Percentiles rank a stretch among this genome's conserved stretches.
Conservation (phyloP, 2,797 vertebrate species). For the Sorex maritimensis region DNA sequence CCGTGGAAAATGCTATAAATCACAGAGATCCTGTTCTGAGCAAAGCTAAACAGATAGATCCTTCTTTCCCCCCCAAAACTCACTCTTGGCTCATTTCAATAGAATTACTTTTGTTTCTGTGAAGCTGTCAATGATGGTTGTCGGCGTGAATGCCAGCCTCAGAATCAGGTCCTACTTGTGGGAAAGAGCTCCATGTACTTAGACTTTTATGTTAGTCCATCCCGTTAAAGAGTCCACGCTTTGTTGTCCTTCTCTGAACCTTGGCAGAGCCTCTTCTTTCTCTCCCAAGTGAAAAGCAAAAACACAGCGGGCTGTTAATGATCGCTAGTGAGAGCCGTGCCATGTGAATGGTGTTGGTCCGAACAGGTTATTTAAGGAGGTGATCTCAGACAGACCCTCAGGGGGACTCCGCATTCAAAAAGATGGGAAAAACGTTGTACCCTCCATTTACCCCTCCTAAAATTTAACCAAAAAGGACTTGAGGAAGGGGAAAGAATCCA, state of each 20-base stretch:
- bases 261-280: slow-evolving; percentile 81
- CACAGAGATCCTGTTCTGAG: not conserved
- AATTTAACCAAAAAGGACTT: slow-evolving; percentile 28
- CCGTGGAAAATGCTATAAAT: slow-evolving; percentile 2
- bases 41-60: not conserved
- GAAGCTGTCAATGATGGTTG: not conserved
- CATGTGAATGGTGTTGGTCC: slow-evolving; percentile 37
- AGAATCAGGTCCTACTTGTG: slow-evolving; percentile 71
- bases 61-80: slow-evolving; percentile 14
- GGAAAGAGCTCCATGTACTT: slow-evolving; percentile 83
- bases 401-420: not conserved
- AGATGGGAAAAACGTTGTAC: not conserved
- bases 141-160: slow-evolving; percentile 65
- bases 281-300: slow-evolving; percentile 85
- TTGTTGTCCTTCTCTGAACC: slow-evolving; percentile 85
- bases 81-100: slow-evolving; percentile 23
- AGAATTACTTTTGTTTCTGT: slow-evolving; percentile 54
- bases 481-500: not conserved
- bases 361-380: slow-evolving; percentile 38
- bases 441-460: slow-evolving; percentile 4
- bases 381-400: slow-evolving; percentile 34
- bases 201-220: slow-evolving; percentile 83
- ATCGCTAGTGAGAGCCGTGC: slow-evolving; percentile 46
- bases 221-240: slow-evolving; percentile 83
- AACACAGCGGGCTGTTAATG: slow-evolving; percentile 55